A percentile compares a stretch with the other conserved stretches of the same genome.
phyloP scores from a whole-genome alignment of 2,113 vertebrate species.

The Regulus satrapa region DNA sequence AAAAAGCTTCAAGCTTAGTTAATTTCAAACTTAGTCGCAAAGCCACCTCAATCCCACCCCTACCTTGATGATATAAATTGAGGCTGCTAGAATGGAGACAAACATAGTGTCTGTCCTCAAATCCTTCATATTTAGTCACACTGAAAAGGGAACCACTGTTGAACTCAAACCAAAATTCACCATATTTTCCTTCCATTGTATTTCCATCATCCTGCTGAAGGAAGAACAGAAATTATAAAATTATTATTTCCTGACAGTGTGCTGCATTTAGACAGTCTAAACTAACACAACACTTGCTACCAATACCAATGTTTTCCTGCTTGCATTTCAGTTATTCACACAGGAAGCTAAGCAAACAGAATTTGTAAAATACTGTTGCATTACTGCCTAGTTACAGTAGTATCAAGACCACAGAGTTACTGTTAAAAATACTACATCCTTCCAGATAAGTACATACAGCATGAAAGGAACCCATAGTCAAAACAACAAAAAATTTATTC shows the following conservation, averaged over 20 bases:
- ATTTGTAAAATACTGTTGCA: background rate
- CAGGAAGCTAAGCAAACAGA: background rate
- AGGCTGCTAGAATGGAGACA: constrained; percentile 88
- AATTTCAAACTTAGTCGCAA: background rate
- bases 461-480: background rate
- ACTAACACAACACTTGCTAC: background rate
- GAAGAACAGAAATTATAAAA: background rate
- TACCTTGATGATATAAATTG: constrained; percentile 95
- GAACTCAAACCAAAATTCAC: constrained; percentile 95
- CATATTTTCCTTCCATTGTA: constrained; percentile 82
- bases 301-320: background rate
- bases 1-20: background rate
- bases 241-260: background rate
- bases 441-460: background rate
- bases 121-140: constrained; percentile 90
- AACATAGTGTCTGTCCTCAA: constrained; percentile 91
- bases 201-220: constrained; percentile 80
- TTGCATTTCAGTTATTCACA: background rate
- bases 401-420: background rate
- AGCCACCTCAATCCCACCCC: background rate
- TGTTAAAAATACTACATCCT: background rate
- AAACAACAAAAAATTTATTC: background rate
- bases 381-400: background rate
- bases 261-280: background rate
- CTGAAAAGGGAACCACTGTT: constrained; percentile 86